Evolutionary conservation across 2,113 vertebrate species (phyloP).

Genomic region (Pseudolaguvia tuberculata): DNA sequence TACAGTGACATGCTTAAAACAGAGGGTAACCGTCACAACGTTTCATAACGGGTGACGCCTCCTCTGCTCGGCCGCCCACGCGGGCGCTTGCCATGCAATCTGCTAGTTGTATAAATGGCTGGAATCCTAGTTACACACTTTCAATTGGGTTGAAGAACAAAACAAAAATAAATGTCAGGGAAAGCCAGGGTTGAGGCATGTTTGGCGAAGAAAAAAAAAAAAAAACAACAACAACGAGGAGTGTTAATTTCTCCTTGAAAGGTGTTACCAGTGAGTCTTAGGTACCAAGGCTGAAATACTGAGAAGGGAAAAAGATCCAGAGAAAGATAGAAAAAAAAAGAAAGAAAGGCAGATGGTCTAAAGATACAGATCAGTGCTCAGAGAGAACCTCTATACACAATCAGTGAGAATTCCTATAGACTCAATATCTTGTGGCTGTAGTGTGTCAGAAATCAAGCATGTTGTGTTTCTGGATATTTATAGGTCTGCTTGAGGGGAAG

Average conservation of each 20-base stretch:
- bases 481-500: neutral
- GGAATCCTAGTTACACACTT: slow-evolving; percentile 28
- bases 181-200: neutral
- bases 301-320: slow-evolving; percentile 43
- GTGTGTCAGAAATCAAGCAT: neutral
- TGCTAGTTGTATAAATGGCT: slow-evolving; percentile 48
- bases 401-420: neutral
- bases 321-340: slow-evolving; percentile 21
- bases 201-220: slow-evolving; percentile 27
- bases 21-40: slow-evolving; percentile 19
- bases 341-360: slow-evolving; percentile 24
- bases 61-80: slow-evolving; percentile 22
- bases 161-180: slow-evolving; percentile 33
- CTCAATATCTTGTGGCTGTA: neutral
- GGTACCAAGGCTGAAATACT: slow-evolving; percentile 59
- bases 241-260: slow-evolving; percentile 37
- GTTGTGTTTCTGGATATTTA: neutral
- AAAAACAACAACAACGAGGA: no score
- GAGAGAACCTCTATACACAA: neutral
- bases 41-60: slow-evolving; percentile 25
- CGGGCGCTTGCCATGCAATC: neutral
- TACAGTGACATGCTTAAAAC: slow-evolving; percentile 40
- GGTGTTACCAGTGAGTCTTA: slow-evolving; percentile 55
- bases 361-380: slow-evolving; percentile 31
- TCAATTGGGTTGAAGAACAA: slow-evolving; percentile 2